Evolutionary conservation across 2,113 vertebrate genomes (phyloP), one percentile per base, ranked within the genome.

Genomic region (Megalops atlanticus): DNA sequence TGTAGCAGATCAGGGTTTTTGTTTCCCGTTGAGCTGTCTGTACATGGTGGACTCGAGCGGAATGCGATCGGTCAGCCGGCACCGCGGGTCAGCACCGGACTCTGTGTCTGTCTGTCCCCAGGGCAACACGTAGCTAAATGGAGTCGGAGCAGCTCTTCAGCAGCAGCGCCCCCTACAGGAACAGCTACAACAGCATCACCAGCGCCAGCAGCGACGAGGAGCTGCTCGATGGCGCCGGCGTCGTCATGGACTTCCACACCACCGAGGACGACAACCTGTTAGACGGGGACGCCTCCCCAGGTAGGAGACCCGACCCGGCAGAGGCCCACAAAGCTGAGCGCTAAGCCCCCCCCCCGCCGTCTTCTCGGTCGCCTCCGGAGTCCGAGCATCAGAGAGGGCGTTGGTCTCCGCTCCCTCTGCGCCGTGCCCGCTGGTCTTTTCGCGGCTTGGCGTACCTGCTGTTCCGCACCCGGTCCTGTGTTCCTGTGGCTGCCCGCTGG

Each of bases 141-240:
- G 98, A 99, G 97, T 99, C 97, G 93, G 97, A 98, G 93, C 98
- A 99, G 93, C 92, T 99, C 91, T 98, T 98, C 92, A 96, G 95
- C 92, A 96, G 98, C 93, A 96, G 96, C 89, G 97, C 96, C 93
- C 96, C 94, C 93, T 64, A 64, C 58, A 94, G 97, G 91, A 99
- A 97, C 94, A 99, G 98, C 91, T 99, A 99, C 93, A 99, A 99
- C 93, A 99, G 98, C 90, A 99, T 99, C 88, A 96, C 97, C 76
- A 99, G 98, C 81, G 98, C 96, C 81, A 99, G 98, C 92, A 99
- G 98, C 0, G 97, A 99, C 94, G 98, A 99, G 89, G 98, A 99
- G 85, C 96, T 99, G 87, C 93, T 99, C 90, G 97, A 99, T 95
- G 97, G 97, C 88, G 95, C 96, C 84, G 97, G 97, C 70, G 94